A percentile compares a stretch with the other conserved stretches of the same genome.
Evolutionary conservation across 2,113 vertebrate species (phyloP).

Genomic region (Helogale parvula): DNA sequence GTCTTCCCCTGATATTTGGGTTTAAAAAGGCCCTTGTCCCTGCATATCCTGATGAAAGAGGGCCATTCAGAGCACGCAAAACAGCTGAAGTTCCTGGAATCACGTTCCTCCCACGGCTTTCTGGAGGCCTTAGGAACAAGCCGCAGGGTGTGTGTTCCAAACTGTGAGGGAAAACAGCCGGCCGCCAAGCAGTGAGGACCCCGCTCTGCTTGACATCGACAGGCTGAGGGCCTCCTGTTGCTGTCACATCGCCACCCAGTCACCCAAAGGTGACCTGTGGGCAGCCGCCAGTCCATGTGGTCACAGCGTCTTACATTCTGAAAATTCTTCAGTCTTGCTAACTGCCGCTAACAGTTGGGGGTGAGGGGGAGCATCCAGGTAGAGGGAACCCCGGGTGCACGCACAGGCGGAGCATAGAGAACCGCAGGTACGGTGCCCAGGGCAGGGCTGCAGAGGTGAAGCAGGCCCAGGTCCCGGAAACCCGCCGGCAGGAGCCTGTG

Average conservation of each 20-base stretch:
- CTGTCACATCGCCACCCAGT: not conserved
- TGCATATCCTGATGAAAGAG: slow-evolving; percentile 67
- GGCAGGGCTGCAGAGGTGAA: not conserved
- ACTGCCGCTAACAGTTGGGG: not conserved
- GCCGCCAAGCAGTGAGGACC: not conserved
- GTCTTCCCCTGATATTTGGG: slow-evolving; percentile 65
- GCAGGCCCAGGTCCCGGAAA: not conserved
- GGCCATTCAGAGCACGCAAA: slow-evolving; percentile 69
- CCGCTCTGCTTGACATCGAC: not conserved
- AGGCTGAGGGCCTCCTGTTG: not conserved
- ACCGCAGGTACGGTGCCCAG: fast-evolving
- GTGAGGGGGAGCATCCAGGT: not conserved
- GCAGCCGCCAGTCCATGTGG: not conserved
- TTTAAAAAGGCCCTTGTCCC: slow-evolving; percentile 75
- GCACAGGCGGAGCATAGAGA: not conserved
- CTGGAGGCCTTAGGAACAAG: not conserved
- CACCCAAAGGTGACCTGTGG: not conserved
- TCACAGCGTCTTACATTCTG: not conserved
- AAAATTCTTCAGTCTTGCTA: not conserved
- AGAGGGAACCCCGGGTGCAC: fast-evolving
- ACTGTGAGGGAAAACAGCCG: slow-evolving; percentile 9
- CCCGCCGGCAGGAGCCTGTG: fast-evolving
- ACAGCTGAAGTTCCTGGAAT: slow-evolving; percentile 57
- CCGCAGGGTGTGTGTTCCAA: not conserved
- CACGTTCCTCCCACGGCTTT: slow-evolving; percentile 65